Evolutionary conservation across 2,797 vertebrate genomes (phyloP), one percentile per base, ranked within the genome.

Genomic region (Anas georgica): DNA sequence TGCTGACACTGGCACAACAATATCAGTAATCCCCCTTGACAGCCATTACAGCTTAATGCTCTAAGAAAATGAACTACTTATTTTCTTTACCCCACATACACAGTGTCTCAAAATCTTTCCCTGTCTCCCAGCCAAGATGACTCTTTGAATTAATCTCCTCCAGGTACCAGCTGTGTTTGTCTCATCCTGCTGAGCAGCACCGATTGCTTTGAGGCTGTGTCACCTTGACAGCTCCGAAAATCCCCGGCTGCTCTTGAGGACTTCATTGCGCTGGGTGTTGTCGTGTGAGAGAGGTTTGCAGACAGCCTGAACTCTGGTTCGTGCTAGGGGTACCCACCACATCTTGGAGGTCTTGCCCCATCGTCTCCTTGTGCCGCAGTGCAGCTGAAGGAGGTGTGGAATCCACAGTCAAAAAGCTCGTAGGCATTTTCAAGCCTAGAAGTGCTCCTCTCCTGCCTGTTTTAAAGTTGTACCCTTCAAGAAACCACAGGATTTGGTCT

Each of bases 1-100:
- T 96, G 94, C 96, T 96, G 96, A 94, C 92, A 94, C 92, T 86
- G 89, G 87, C 90, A 86, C 91, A 95, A 97, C 93, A 96, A 92
- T 96, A 86, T 94, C 14, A n/a, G 92, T 96, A 96, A 96, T 96
- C 94, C 95, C 95, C 91, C 87, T 56, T 92, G 94, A 96, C 94
- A 96, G 93, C 94, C 80, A 95, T 97, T 97, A 93, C 91, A 88
- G 94, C 89, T 94, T 95, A 97, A 95, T 91, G 92, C 91, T 93
- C 43, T 2, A 77, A 90, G 92, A 93, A 96, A 97, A 95, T 68
- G 92, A 96, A 86, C 94, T 92, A 86, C 95, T 97, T 96, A 68
- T 94, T 97, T 96, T 96, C 92, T 88, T 97, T 96, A 90, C 89
- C 79, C 92, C 80, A 86, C 9, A 83, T 41, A 83, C 84, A 52